Conservation (phyloP, 2,797 vertebrate genomes). For the Pygocentrus nattereri region DNA sequence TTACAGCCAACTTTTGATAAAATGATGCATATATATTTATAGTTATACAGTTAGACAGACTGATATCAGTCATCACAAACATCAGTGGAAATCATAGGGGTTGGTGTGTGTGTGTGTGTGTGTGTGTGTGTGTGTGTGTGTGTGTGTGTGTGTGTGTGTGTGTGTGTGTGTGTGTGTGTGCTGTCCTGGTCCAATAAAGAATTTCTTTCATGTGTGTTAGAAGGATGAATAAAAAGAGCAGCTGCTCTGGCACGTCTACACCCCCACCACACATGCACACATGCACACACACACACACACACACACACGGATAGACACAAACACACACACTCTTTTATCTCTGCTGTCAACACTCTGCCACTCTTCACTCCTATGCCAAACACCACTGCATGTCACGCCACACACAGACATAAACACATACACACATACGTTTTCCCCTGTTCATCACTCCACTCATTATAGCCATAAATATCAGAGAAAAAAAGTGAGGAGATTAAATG, state of each 20-base stretch:
- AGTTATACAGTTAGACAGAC: not conserved
- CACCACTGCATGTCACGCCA: conserved; percentile 31
- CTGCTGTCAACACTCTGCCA: conserved; percentile 48
- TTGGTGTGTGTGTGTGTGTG: conserved; percentile 24
- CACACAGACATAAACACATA: conserved; percentile 23
- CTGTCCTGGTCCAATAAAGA: conserved; percentile 39
- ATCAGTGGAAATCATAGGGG: conserved; percentile 1
- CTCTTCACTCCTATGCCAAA: conserved; percentile 33
- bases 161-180: conserved; percentile 33
- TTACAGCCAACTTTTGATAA: not conserved
- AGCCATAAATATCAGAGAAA: not conserved
- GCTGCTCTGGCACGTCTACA: conserved; percentile 51
- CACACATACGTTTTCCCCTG: too few species aligned
- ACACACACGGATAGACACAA: conserved; percentile 42
- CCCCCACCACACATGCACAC: conserved; percentile 33
- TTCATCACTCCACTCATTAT: conserved; percentile 17
- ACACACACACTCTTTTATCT: conserved; percentile 53
- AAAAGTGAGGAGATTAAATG: not conserved
- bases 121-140: not conserved
- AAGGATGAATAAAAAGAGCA: conserved; percentile 55
- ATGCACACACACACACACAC: conserved; percentile 44
- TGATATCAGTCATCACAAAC: not conserved
- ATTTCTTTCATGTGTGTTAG: conserved; percentile 58
- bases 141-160: conserved; percentile 23
- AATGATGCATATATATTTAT: not conserved